Percentiles rank a stretch among this genome's conserved stretches.
Conservation (phyloP, 2,888 invertebrate genomes). For the Mycalesis mineus region DNA sequence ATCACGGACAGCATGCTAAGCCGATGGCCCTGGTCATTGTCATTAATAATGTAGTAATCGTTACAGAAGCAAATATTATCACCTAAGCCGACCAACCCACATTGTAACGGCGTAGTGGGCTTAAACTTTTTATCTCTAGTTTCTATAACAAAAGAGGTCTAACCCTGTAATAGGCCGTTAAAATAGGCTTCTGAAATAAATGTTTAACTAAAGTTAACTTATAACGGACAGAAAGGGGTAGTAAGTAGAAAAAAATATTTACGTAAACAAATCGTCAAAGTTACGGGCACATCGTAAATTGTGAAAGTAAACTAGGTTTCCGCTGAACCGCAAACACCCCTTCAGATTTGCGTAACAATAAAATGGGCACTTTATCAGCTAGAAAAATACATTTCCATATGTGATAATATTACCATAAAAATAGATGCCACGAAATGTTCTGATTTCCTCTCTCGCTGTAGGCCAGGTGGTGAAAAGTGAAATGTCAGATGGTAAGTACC, state of each 20-base stretch:
- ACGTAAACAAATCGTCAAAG: slow-evolving; percentile 5
- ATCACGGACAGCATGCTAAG: too few relatives aligned
- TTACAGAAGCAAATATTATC: too few relatives aligned
- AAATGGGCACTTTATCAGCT: slow-evolving; percentile 16
- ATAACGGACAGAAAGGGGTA: background rate
- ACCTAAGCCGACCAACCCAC: too few relatives aligned
- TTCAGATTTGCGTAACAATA: slow-evolving; percentile 18
- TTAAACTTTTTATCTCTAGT: too few relatives aligned
- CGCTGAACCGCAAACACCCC: slow-evolving; percentile 18
- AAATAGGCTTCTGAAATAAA: too few relatives aligned
- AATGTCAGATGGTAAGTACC: background rate
- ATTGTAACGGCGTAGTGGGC: too few relatives aligned
- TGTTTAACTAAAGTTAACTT: too few relatives aligned
- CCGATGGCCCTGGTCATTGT: too few relatives aligned
- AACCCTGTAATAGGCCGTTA: too few relatives aligned
- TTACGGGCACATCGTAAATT: slow-evolving; percentile 13
- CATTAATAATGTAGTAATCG: too few relatives aligned
- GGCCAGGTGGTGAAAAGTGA: background rate
- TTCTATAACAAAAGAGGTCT: too few relatives aligned
- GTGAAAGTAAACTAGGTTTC: slow-evolving; percentile 27
- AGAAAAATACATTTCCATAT: slow-evolving; percentile 10
- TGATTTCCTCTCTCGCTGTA: background rate
- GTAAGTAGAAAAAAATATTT: slow-evolving; percentile 53
- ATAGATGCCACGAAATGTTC: background rate
- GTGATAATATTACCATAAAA: slow-evolving; percentile 2